Evolutionary conservation across 2,888 invertebrate genomes (phyloP), one percentile per base, ranked within the genome.

Genomic region (Phanerotoma sp.): DNA sequence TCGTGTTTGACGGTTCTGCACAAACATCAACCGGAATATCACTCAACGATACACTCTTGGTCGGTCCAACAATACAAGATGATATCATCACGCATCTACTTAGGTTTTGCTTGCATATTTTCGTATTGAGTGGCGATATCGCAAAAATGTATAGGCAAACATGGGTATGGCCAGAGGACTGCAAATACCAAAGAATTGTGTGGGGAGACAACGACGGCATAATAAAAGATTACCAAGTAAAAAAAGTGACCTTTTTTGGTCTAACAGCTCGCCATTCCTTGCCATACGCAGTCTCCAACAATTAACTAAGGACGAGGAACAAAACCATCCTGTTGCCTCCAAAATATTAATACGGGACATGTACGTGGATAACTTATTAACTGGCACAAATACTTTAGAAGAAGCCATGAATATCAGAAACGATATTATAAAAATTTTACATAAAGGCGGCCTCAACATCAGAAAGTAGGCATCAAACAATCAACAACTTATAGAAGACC

Each of bases 1-100:
- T 55, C 1, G 52, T 58, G 3, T 55, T 55, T 40, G 58, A 55
- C 6, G 50, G 51, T n/a, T 51, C 58, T 2, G 51, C 54, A 20
- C 9, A n/a, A 1, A 48, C 54, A 10, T 51, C 38, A 35, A 30
- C 58, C 3, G 54, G 58, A 3, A n/a, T 38, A 6, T 58, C 60
- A 2, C 37, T 60, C 5, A 60, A 60, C 18, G 35, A n/a, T n/a
- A n/a, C n/a, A n/a, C n/a, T n/a, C n/a, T n/a, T n/a, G n/a, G n/a
- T n/a, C n/a, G n/a, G n/a, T n/a, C n/a, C n/a, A n/a, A n/a, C n/a
- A n/a, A n/a, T n/a, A n/a, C n/a, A n/a, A n/a, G n/a, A n/a, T n/a
- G n/a, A n/a, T n/a, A n/a, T n/a, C n/a, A n/a, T n/a, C n/a, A n/a
- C n/a, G n/a, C n/a, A n/a, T n/a, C n/a, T n/a, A n/a, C n/a, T n/a